Conservation (phyloP, 2,797 vertebrate genomes). For the Sebastes reedi region DNA sequence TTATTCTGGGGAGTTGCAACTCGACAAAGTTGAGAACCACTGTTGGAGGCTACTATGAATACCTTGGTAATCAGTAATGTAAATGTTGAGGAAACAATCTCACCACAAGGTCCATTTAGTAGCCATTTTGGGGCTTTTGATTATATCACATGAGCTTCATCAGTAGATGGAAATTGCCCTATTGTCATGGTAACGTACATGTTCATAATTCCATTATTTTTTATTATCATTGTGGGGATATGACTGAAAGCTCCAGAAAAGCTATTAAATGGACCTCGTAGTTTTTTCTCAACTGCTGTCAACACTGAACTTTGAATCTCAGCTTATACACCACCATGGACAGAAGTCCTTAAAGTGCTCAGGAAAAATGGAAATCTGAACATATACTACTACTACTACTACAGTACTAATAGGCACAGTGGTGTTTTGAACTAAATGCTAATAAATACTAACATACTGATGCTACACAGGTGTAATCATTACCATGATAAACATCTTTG, state of each 20-base stretch:
- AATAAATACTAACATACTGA: neutral
- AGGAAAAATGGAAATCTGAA: neutral
- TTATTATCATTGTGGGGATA: neutral
- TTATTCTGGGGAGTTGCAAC: neutral
- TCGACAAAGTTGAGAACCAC: neutral
- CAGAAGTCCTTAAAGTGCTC: neutral
- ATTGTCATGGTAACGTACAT: neutral
- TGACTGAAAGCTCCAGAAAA: neutral
- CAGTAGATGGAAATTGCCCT: neutral
- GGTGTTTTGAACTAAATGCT: no score
- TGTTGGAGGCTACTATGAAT: neutral
- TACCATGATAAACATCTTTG: neutral
- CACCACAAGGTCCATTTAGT: neutral
- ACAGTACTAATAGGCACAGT: no score
- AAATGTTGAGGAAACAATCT: neutral
- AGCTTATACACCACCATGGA: neutral
- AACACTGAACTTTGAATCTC: neutral
- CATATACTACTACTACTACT: neutral
- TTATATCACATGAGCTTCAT: neutral
- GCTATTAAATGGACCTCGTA: neutral
- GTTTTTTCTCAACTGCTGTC: neutral
- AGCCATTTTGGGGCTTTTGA: neutral
- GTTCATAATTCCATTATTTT: neutral
- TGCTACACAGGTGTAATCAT: neutral
- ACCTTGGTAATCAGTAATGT: neutral